phyloP scores from a whole-genome alignment of 2,888 invertebrate genomes.

The Parnassius smintheus region DNA sequence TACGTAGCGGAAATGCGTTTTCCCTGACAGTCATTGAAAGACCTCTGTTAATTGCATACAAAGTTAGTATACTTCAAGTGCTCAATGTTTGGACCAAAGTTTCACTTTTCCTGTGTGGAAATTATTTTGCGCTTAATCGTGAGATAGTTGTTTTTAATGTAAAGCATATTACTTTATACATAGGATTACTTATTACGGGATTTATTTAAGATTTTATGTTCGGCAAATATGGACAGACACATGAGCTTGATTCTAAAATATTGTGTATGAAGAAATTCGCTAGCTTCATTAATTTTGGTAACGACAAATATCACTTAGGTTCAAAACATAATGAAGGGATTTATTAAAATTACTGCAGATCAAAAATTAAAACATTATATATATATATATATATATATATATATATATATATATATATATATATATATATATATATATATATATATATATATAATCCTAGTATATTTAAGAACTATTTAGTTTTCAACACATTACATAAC shows the following conservation, averaged over 20 bases:
- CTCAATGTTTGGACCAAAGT: constrained; percentile 79
- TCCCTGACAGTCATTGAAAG: constrained; percentile 72
- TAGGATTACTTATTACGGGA: constrained; percentile 5
- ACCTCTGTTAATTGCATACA: constrained; percentile 46
- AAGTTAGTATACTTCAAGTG: constrained; percentile 54
- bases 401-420: no score
- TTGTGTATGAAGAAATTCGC: background rate
- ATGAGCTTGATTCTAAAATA: background rate
- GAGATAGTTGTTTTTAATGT: constrained; percentile 27
- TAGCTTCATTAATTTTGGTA: background rate
- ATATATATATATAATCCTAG: no score
- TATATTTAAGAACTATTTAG: no score
- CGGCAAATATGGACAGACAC: background rate
- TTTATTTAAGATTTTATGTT: constrained; percentile 1
- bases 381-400: no score
- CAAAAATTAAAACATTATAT: no score
- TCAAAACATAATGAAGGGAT: no score
- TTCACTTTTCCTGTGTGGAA: constrained; percentile 49
- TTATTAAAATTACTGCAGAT: no score
- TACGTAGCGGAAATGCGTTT: constrained; percentile 84
- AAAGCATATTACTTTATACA: constrained; percentile 14
- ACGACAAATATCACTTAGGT: no score
- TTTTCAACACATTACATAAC: no score
- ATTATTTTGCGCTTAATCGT: constrained; percentile 27
- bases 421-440: no score